Evolutionary conservation across 1,140 invertebrate species (phyloP).

Genomic region (Pararge aegeria): DNA sequence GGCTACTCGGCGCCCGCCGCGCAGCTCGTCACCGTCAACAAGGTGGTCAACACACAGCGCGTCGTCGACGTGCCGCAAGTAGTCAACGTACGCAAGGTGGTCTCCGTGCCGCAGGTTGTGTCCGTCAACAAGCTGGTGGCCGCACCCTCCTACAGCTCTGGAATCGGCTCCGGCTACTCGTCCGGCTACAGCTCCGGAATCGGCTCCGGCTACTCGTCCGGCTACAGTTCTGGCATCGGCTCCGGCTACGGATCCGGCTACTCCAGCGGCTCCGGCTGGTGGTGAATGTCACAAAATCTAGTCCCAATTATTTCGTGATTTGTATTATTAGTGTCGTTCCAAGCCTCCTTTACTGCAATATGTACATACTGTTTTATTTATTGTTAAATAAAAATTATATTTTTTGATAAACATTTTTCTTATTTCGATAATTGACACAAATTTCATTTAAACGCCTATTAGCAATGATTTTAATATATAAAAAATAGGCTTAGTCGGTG

Average conservation of each 20-base stretch:
- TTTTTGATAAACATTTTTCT: neutral
- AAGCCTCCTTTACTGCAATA: neutral
- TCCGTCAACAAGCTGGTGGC: conserved; percentile 52
- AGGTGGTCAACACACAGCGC: conserved; percentile 43
- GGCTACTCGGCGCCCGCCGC: conserved; percentile 27
- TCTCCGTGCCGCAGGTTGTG: conserved; percentile 50
- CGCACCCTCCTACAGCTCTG: conserved; percentile 29
- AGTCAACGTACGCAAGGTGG: conserved; percentile 45
- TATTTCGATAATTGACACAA: no score
- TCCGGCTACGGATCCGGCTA: conserved; percentile 7
- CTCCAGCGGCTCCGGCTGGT: conserved; percentile 46
- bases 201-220: conserved; percentile 11
- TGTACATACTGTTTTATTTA: neutral
- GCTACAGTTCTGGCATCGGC: conserved; percentile 17
- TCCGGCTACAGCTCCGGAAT: conserved; percentile 17
- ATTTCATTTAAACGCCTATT: no score
- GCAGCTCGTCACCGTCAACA: conserved; percentile 43
- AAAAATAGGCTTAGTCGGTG: no score
- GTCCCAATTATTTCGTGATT: neutral
- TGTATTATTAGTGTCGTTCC: neutral
- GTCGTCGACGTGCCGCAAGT: conserved; percentile 50
- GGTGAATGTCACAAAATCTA: conserved; percentile 25
- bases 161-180: conserved; percentile 22
- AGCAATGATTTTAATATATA: no score
- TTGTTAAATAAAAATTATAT: neutral